Conservation (phyloP, 2,113 vertebrate genomes). For the Austrofundulus limnaeus region DNA sequence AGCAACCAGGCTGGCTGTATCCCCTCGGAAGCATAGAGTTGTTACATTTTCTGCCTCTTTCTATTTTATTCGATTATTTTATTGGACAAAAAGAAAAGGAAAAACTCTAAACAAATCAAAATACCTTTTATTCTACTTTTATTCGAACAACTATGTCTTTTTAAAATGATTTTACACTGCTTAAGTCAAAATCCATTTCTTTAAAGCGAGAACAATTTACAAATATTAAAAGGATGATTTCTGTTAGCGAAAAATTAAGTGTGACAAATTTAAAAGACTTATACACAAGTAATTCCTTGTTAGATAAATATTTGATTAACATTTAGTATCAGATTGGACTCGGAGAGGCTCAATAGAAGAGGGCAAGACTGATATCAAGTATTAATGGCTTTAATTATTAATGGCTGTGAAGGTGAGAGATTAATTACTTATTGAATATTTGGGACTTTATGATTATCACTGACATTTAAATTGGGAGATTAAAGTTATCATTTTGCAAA, state of each 20-base stretch:
- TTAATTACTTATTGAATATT: conserved; percentile 8
- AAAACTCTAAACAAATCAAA: background rate
- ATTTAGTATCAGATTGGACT: conserved; percentile 19
- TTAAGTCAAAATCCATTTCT: background rate
- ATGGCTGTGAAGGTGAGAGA: conserved; percentile 7
- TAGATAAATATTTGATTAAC: conserved; percentile 7
- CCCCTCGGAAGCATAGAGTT: conserved; percentile 15
- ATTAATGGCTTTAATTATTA: conserved; percentile 12
- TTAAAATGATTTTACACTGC: background rate
- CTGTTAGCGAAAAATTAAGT: background rate
- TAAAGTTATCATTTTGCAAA: background rate
- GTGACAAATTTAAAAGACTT: background rate
- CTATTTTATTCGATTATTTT: background rate
- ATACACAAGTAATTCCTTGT: background rate
- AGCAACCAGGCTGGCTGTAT: too few relatives aligned
- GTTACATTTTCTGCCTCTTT: background rate
- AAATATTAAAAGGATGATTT: too few relatives aligned
- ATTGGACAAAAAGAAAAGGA: background rate
- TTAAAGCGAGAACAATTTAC: too few relatives aligned
- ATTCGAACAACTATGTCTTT: too few relatives aligned
- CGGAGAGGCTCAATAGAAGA: conserved; percentile 13
- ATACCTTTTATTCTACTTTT: too few relatives aligned
- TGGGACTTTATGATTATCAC: conserved; percentile 8
- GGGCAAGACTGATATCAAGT: conserved; percentile 1
- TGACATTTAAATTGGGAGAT: conserved; percentile 13